phyloP scores from a whole-genome alignment of 2,797 vertebrate genomes.

The Siniperca obscura region DNA sequence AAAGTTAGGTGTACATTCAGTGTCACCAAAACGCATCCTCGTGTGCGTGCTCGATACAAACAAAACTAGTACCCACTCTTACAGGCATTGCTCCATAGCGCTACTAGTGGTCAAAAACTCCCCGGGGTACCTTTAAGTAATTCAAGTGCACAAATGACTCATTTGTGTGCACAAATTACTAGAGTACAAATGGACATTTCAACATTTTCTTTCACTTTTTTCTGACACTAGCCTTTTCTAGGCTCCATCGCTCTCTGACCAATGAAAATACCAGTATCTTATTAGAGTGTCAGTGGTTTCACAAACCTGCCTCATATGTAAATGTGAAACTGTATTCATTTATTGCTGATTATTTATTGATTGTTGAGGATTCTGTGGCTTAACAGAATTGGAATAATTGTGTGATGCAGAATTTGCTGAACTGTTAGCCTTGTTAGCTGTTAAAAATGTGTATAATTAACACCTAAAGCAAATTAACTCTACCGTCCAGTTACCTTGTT shows the following conservation, averaged over 20 bases:
- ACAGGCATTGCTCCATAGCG: neutral
- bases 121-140: neutral
- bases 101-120: neutral
- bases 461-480: constrained; percentile 5
- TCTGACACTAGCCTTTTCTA: neutral
- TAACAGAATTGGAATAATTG: neutral
- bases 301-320: neutral
- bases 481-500: neutral
- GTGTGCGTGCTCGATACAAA: neutral
- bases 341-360: neutral
- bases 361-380: constrained; percentile 1
- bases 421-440: neutral
- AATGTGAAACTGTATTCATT: neutral
- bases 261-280: constrained; percentile 8
- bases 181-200: neutral
- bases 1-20: neutral
- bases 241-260: neutral
- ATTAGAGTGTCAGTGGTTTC: neutral
- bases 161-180: neutral
- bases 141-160: neutral
- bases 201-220: neutral
- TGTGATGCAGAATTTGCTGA: neutral
- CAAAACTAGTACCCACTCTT: neutral
- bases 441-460: constrained; percentile 1
- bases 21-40: neutral